Evolutionary conservation across 2,113 vertebrate species (phyloP), one percentile per base, ranked within the genome.

Genomic region (Caranx ignobilis): DNA sequence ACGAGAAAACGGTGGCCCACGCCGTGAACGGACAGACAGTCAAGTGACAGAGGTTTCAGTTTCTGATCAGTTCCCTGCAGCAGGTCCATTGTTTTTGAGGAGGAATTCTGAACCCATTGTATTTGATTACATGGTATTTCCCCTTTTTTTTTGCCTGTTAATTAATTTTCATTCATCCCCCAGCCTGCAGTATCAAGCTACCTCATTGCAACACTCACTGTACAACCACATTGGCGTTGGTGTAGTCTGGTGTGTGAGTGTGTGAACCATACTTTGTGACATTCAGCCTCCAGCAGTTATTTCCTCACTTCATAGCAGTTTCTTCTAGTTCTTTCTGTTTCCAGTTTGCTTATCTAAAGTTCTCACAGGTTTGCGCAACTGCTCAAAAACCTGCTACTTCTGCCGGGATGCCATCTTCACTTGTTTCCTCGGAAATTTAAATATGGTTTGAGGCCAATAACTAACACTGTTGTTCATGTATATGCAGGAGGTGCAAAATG

Each of bases 401-500:
- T 11, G 18, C 15, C 57, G 5, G 8, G 6, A 32, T 41, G 31
- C 15, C 13, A 4, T 18, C 5, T 3, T 2, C 4, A 10, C 0
- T n/a, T 45, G 68, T 47, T 18, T 31, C 2, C 47, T 35, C 8
- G 26, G 26, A 50, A 9, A 50, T n/a, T 8, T 19, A n/a, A 50
- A n/a, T 50, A 50, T 50, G 26, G 26, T 50, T n/a, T 21, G 31
- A 6, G 9, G 0, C 9, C 55, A 9, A 21, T 52, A 4, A 47
- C 56, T 77, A 4, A 35, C 32, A n/a, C 26, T 6, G 21, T 35
- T 61, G 9, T 83, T 21, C 43, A 16, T 39, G 16, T 78, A 63
- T 95, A 79, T 94, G 32, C 91, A 99, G 98, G 98, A 99, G 86
- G 97, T 99, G 86, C 98, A 99, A 86, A 99, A 99, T 83, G 98